A percentile compares a stretch with the other conserved stretches of the same genome.
Evolutionary conservation across 1,140 invertebrate genomes (phyloP).

Genomic region (Nephila pilipes): DNA sequence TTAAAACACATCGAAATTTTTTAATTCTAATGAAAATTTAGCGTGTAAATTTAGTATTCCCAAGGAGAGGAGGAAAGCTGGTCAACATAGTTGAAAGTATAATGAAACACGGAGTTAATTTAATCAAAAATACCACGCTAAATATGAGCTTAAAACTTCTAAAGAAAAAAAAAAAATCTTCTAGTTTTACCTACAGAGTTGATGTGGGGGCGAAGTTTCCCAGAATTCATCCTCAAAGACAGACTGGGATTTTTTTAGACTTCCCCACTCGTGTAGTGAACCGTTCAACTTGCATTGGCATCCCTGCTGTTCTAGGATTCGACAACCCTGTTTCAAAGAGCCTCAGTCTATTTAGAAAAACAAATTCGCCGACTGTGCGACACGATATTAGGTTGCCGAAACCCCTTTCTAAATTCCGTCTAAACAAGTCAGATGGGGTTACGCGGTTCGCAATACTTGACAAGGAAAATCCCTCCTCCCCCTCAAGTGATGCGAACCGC

Average conservation of each 20-base stretch:
- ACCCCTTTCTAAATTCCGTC: not conserved
- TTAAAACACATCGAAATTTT: no score
- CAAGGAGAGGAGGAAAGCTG: no score
- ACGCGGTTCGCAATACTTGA: not conserved
- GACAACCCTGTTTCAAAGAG: not conserved
- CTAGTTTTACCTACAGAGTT: not conserved
- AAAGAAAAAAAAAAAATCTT: not conserved
- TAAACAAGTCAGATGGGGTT: not conserved
- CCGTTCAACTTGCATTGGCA: not conserved
- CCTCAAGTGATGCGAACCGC: not conserved
- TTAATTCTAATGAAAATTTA: no score
- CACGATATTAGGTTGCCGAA: not conserved
- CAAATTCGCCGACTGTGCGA: not conserved
- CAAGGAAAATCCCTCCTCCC: not conserved
- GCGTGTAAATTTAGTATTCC: no score
- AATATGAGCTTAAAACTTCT: not conserved
- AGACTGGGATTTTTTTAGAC: not conserved
- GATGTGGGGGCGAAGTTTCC: not conserved
- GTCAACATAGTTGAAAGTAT: not conserved
- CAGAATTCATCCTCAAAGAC: not conserved
- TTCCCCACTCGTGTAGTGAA: not conserved
- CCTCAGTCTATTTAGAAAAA: not conserved
- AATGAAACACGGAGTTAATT: not conserved
- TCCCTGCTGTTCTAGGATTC: not conserved
- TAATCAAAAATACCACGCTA: not conserved